Conservation (phyloP, 2,797 vertebrate species). For the Clarias fuscus region DNA sequence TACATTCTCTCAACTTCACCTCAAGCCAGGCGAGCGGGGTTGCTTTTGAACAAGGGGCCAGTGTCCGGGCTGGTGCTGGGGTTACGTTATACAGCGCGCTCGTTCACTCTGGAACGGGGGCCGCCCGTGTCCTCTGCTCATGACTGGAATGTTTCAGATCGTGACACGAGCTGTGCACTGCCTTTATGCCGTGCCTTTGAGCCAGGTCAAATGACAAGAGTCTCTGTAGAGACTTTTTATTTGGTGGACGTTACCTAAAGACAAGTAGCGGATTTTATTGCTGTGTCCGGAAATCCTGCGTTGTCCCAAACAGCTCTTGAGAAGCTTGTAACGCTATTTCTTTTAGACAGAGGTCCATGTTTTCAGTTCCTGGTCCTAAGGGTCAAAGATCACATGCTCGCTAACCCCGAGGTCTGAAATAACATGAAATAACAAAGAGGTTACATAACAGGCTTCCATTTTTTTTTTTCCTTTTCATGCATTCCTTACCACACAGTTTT, state of each 20-base stretch:
- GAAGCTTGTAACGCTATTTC: background rate
- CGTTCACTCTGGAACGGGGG: conserved; percentile 43
- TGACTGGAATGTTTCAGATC: conserved; percentile 42
- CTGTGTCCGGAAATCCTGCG: background rate
- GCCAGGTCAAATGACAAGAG: background rate
- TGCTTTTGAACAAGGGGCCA: conserved; percentile 50
- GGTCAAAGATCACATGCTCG: conserved; percentile 11
- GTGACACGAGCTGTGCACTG: conserved; percentile 18
- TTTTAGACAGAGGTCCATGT: background rate
- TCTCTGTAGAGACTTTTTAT: background rate
- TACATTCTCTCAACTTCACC: conserved; percentile 40
- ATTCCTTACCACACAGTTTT: conserved; percentile 47
- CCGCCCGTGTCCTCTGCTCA: conserved; percentile 15
- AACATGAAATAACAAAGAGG: conserved; percentile 26
- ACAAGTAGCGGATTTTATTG: background rate
- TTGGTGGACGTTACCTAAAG: background rate
- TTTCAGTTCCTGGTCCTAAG: conserved; percentile 9
- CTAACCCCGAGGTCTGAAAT: conserved; percentile 11
- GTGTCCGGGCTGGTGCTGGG: conserved; percentile 47
- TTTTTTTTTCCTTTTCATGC: conserved; percentile 2
- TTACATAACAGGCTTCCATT: conserved; percentile 1
- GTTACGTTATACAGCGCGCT: conserved; percentile 45
- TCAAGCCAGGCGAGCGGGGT: conserved; percentile 37
- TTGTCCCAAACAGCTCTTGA: background rate
- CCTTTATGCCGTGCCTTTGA: conserved; percentile 33